These are phyloP conservation scores for Andrena minutula DNA, from an alignment of 2,888 invertebrate species.

Conservation along the genomic window DNA sequence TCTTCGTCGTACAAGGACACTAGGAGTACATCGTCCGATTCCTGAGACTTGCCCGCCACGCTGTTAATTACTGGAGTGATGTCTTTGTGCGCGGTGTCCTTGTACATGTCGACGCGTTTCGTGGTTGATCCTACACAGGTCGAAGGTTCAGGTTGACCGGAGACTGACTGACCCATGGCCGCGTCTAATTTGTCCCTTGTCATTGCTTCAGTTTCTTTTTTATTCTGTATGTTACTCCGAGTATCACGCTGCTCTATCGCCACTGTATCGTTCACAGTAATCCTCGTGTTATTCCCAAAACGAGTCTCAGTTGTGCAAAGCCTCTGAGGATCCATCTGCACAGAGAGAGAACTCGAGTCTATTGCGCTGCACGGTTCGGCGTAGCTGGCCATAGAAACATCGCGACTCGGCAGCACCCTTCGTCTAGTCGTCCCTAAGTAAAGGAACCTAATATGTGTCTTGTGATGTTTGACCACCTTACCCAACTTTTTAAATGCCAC, in stretches of 20 bases:
- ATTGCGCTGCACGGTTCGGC: not conserved
- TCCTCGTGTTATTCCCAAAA: not conserved
- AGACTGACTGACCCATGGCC: not conserved
- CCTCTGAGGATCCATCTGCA: not conserved
- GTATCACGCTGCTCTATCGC: too few species aligned
- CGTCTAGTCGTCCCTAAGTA: slow-evolving; percentile 32
- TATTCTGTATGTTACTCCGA: too few species aligned
- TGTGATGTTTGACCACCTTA: slow-evolving; percentile 22
- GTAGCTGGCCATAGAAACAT: not conserved
- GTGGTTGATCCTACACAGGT: not conserved
- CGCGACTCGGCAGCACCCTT: not conserved
- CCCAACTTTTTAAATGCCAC: slow-evolving; percentile 60
- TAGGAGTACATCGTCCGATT: slow-evolving; percentile 15
- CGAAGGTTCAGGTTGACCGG: not conserved
- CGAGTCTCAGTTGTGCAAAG: not conserved
- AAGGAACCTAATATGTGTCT: slow-evolving; percentile 29
- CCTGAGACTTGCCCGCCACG: not conserved
- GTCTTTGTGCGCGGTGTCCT: not conserved
- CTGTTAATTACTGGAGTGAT: not conserved
- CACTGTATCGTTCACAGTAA: slow-evolving; percentile 18
- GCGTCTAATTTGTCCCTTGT: not conserved
- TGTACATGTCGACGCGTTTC: not conserved
- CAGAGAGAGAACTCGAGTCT: not conserved
- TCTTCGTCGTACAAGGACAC: slow-evolving; percentile 17
- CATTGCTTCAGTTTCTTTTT: not conserved